Percentiles rank a stretch among this genome's conserved stretches.
Evolutionary conservation across 2,797 vertebrate genomes (phyloP).

Genomic region (Aeoliscus strigatus): DNA sequence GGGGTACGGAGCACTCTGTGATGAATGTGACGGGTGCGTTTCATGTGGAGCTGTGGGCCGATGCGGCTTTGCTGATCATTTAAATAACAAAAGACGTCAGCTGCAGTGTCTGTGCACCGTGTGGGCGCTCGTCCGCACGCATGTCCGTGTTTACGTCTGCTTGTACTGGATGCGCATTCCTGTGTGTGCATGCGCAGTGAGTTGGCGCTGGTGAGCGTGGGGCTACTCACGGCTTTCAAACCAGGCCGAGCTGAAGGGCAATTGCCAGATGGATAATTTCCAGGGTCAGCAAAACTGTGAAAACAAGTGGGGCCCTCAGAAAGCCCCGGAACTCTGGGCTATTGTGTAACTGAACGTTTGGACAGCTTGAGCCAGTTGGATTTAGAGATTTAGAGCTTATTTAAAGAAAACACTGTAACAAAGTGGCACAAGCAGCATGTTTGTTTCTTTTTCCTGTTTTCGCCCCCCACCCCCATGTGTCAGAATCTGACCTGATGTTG

Average conservation of each 20-base stretch:
- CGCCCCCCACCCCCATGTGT: conserved; percentile 5
- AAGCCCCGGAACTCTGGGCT: conserved; percentile 66
- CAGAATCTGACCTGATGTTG: conserved; percentile 31
- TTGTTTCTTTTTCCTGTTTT: conserved; percentile 32
- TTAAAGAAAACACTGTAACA: conserved; percentile 63
- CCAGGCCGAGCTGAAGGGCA: conserved; percentile 41
- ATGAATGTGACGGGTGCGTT: too few species aligned
- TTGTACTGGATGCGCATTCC: conserved; percentile 30
- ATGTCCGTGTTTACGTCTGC: conserved; percentile 38
- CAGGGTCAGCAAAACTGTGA: conserved; percentile 71
- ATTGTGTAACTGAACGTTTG: conserved; percentile 60
- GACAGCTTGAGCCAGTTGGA: conserved; percentile 65
- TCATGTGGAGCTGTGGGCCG: background rate
- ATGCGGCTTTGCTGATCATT: background rate
- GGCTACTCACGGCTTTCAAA: conserved; percentile 48
- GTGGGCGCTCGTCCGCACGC: conserved; percentile 12
- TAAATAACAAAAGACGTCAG: background rate
- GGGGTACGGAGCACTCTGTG: conserved; percentile 48
- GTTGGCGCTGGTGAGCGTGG: conserved; percentile 18
- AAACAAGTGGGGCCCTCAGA: conserved; percentile 67
- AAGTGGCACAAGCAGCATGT: conserved; percentile 50
- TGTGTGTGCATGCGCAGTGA: conserved; percentile 36
- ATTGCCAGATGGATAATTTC: conserved; percentile 72
- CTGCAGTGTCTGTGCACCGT: conserved; percentile 1
- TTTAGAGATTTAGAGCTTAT: conserved; percentile 73